Conservation (phyloP, 2,888 invertebrate genomes). For the Portevinia maculata region DNA sequence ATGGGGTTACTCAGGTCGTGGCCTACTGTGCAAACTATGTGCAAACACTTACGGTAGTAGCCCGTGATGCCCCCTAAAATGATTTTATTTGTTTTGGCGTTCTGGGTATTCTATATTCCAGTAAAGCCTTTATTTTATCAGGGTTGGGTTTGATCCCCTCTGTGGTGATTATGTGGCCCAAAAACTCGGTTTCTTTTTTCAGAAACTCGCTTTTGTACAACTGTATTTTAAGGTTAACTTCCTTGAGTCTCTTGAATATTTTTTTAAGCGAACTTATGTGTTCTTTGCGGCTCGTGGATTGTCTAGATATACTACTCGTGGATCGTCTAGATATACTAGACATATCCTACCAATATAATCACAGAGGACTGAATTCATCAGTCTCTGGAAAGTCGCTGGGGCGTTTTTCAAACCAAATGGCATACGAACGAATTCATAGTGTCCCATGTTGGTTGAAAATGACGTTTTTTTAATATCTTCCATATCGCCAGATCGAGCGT, state of each 20-base stretch:
- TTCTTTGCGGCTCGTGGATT: conserved; percentile 55
- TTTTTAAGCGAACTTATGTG: conserved; percentile 4
- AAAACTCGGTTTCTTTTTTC: no score
- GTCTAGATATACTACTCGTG: conserved; percentile 9
- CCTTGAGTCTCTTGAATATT: conserved; percentile 44
- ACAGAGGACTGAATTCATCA: neutral
- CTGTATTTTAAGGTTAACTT: conserved; percentile 56
- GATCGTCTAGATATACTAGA: conserved; percentile 2
- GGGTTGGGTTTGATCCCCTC: conserved; percentile 63
- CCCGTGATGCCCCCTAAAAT: neutral
- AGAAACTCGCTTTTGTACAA: conserved; percentile 52
- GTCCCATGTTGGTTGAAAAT: conserved; percentile 59
- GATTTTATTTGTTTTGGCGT: neutral
- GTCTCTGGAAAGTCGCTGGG: conserved; percentile 72
- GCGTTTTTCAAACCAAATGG: conserved; percentile 73
- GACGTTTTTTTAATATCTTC: conserved; percentile 58
- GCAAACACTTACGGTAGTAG: neutral
- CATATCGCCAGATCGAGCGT: neutral
- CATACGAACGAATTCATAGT: conserved; percentile 72
- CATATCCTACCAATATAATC: conserved; percentile 1
- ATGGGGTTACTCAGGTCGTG: no score
- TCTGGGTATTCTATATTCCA: neutral
- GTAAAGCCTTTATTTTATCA: neutral
- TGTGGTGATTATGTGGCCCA: conserved; percentile 76
- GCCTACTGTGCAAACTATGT: no score